Percentiles rank a stretch among this genome's conserved stretches.
These are phyloP conservation scores for Drosophila ercepeae DNA, from an alignment of 1,140 invertebrate genomes.

Conservation along the genomic window DNA sequence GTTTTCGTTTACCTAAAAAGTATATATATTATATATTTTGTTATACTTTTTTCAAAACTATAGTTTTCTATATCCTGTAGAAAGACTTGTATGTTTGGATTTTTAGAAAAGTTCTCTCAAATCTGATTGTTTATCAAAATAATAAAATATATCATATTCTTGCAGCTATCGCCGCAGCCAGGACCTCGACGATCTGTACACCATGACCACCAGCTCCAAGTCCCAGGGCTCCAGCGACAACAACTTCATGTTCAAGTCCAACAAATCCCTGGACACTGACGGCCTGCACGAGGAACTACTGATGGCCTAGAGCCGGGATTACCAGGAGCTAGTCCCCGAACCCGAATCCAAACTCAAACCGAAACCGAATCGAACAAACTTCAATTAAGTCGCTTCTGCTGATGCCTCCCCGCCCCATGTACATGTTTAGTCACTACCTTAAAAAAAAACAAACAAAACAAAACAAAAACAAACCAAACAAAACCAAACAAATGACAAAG, in stretches of 20 bases:
- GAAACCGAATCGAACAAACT: conserved; percentile 18
- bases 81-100: background rate
- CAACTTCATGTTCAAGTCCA: conserved; percentile 77
- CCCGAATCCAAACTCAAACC: background rate
- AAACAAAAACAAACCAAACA: background rate
- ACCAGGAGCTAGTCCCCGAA: background rate
- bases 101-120: no score
- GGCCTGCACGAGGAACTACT: conserved; percentile 69
- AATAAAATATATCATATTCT: background rate
- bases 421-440: conserved; percentile 43
- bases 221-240: conserved; percentile 84
- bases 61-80: background rate
- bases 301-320: conserved; percentile 46
- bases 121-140: no score
- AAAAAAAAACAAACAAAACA: background rate
- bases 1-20: background rate
- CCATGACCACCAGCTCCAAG: conserved; percentile 85
- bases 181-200: conserved; percentile 85
- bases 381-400: conserved; percentile 33
- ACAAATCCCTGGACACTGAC: conserved; percentile 70
- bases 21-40: no score
- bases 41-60: background rate
- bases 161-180: conserved; percentile 83
- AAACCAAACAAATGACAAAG: background rate
- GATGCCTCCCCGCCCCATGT: conserved; percentile 22